These are phyloP conservation scores for Dicycla oo DNA, from an alignment of 2,888 invertebrate species.

Conservation along the genomic window DNA sequence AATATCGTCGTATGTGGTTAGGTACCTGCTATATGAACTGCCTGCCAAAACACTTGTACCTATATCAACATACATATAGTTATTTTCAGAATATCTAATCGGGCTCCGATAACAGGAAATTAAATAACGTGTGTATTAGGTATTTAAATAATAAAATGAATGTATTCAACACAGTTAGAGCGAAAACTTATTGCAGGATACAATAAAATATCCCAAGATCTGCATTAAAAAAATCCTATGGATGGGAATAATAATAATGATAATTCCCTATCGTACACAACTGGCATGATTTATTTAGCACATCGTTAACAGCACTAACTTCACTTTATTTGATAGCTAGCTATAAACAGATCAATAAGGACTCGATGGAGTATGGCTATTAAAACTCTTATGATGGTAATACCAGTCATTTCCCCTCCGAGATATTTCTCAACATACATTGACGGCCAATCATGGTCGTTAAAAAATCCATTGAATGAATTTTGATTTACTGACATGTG, in stretches of 20 bases:
- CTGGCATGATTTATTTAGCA: conserved; percentile 43
- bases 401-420: conserved; percentile 38
- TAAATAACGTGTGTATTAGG: conserved; percentile 3
- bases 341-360: conserved; percentile 71
- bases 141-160: conserved; percentile 7
- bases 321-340: conserved; percentile 55
- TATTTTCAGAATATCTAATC: conserved; percentile 23
- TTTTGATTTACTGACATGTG: conserved; percentile 44
- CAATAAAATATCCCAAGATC: neutral
- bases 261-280: conserved; percentile 2
- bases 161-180: conserved; percentile 2
- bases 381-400: conserved; percentile 47
- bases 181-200: conserved; percentile 17
- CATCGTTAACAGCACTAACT: conserved; percentile 36
- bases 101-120: conserved; percentile 16
- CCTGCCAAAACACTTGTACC: neutral
- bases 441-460: conserved; percentile 32
- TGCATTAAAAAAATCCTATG: neutral
- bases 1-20: neutral
- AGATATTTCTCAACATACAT: conserved; percentile 34
- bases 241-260: neutral
- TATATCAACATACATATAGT: conserved; percentile 4
- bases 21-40: neutral
- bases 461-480: conserved; percentile 48
- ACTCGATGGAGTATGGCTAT: conserved; percentile 52